A percentile compares a stretch with the other conserved stretches of the same genome.
phyloP scores from a whole-genome alignment of 2,797 vertebrate species.

The Labeo calbasu region DNA sequence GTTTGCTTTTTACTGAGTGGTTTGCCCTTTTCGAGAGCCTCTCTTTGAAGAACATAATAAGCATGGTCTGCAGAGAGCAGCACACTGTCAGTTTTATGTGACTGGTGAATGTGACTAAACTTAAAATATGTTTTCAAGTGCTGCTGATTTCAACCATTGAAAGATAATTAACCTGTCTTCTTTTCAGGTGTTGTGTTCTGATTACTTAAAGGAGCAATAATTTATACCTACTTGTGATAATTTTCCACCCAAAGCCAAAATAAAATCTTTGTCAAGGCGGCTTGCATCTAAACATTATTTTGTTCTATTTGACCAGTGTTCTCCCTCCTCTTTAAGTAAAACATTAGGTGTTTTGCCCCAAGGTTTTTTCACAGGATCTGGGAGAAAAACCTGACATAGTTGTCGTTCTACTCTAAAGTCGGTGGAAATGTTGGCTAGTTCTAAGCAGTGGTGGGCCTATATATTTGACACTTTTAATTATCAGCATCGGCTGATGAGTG shows the following conservation, averaged over 20 bases:
- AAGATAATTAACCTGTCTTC: background rate
- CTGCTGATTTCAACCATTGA: background rate
- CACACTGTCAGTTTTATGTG: slow-evolving; percentile 12
- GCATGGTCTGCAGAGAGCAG: slow-evolving; percentile 19
- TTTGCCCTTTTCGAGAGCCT: slow-evolving; percentile 56
- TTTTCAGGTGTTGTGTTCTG: background rate
- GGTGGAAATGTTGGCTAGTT: background rate
- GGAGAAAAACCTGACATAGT: background rate
- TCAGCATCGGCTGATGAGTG: too few relatives aligned
- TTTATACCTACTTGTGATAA: background rate
- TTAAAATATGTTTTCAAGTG: slow-evolving; percentile 16
- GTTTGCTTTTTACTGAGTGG: slow-evolving; percentile 52
- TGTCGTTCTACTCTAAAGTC: background rate
- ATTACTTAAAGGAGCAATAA: background rate
- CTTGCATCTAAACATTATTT: background rate
- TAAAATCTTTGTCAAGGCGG: background rate
- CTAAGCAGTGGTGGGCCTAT: background rate
- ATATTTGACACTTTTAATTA: background rate
- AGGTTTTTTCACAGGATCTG: background rate
- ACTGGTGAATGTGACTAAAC: slow-evolving; percentile 24
- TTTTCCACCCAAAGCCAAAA: background rate
- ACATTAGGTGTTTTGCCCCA: background rate
- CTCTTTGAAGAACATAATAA: slow-evolving; percentile 40
- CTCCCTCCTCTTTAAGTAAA: background rate
- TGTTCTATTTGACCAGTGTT: background rate